Evolutionary conservation across 2,113 vertebrate species (phyloP).

Genomic region (Elanoides forficatus): DNA sequence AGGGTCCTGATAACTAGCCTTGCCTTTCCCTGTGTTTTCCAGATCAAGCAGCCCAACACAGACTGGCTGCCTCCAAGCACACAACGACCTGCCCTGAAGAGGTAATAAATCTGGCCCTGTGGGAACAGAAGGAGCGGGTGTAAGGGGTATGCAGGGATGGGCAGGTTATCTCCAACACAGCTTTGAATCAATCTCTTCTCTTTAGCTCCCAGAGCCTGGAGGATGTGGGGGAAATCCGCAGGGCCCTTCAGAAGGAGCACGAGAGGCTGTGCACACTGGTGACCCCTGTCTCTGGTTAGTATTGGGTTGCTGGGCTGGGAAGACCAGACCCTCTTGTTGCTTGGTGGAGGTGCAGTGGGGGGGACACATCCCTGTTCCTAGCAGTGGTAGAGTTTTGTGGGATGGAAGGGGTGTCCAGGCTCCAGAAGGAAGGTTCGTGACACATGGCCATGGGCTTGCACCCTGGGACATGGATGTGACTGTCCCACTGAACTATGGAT

Average conservation of each 20-base stretch:
- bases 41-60: constrained; percentile 87
- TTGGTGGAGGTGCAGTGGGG: not conserved
- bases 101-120: constrained; percentile 55
- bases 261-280: constrained; percentile 74
- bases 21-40: constrained; percentile 34
- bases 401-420: not conserved
- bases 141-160: not conserved
- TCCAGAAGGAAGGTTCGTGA: not conserved
- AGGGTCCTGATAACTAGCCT: not conserved
- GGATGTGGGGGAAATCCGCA: constrained; percentile 77
- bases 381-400: not conserved
- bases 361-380: not conserved
- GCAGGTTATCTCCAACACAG: not conserved
- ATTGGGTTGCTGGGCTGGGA: not conserved
- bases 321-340: accelerated
- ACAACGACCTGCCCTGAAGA: constrained; percentile 82
- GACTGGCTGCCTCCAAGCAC: constrained; percentile 82
- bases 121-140: not conserved
- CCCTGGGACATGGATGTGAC: not conserved
- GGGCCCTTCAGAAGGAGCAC: constrained; percentile 82
- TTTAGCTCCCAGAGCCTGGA: constrained; percentile 90
- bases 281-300: constrained; percentile 83
- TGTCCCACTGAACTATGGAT: not conserved
- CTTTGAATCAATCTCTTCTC: not conserved
- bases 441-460: not conserved